Base-by-base conservation (phyloP, 2,888 invertebrate genomes). In the Alentia gelatinosa region DNA sequence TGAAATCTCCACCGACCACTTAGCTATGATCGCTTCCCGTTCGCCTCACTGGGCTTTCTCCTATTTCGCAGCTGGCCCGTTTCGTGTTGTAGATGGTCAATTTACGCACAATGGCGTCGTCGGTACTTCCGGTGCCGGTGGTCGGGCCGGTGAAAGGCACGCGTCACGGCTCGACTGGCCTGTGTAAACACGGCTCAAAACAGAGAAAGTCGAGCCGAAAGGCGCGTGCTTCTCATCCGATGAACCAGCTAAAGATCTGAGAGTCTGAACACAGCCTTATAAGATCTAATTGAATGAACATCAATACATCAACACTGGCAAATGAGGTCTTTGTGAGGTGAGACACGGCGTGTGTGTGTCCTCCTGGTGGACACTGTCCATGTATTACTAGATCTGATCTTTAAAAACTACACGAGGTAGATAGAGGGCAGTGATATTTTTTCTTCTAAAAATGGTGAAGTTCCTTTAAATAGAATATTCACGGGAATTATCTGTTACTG, bases 31-130 rank as follows among this genome's bases (percentile, higher is more conserved):
- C 56, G 23, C 56, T 56, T 56, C n/a, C 56, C 56, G 19, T 56
- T 56, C n/a, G 56, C 56, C n/a, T 56, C 56, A 12, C 56, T 56
- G 56, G 56, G 3, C n/a, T n/a, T n/a, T 56, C 56, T 56, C 56
- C 56, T 56, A 56, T 56, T 56, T 56, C 56, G n/a, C 56, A 56
- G 56, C 56, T 56, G 56, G 56, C n/a, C 56, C 56, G 56, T 56
- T 56, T 19, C 56, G 56, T 56, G 56, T 56, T 56, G 56, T 56
- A 56, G 56, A 56, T n/a, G 23, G 23, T n/a, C 5, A 56, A 56
- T 56, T 56, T 4, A 19, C 56, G 56, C 23, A 56, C 56, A 56
- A 56, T 56, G 56, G 56, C 56, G 56, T 56, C 56, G 56, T n/a
- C 5, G 23, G 56, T 56, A 56, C 56, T 56, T 56, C 56, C 56